A percentile compares a stretch with the other conserved stretches of the same genome.
Evolutionary conservation across 2,888 invertebrate species (phyloP).

Genomic region (Tinea semifulvella): DNA sequence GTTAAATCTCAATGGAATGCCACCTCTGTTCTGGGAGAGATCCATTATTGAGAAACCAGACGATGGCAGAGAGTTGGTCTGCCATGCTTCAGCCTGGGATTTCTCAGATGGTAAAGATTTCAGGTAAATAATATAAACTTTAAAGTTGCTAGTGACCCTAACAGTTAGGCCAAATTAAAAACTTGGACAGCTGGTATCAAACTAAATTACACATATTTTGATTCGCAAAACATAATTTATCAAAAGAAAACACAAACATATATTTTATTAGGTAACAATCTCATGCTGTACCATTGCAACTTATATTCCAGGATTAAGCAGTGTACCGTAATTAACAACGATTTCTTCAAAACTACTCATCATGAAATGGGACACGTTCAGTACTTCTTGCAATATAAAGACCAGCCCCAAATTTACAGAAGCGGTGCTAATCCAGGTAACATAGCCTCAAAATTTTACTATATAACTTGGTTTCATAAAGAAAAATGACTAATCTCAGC

Average conservation of each 20-base stretch:
- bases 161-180: too few relatives aligned
- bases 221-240: too few relatives aligned
- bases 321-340: slow-evolving; percentile 64
- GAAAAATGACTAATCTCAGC: too few relatives aligned
- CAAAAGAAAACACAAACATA: slow-evolving; percentile 78
- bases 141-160: too few relatives aligned
- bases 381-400: slow-evolving; percentile 78
- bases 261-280: slow-evolving; percentile 70
- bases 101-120: slow-evolving; percentile 85
- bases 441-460: too few relatives aligned
- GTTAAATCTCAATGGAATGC: slow-evolving; percentile 78
- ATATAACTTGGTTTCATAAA: too few relatives aligned
- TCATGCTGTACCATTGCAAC: slow-evolving; percentile 18
- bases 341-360: slow-evolving; percentile 72
- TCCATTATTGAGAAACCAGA: slow-evolving; percentile 84
- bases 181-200: too few relatives aligned
- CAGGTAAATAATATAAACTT: slow-evolving; percentile 51
- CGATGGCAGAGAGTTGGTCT: slow-evolving; percentile 76
- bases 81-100: slow-evolving; percentile 93
- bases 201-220: too few relatives aligned
- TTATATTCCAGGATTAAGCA: slow-evolving; percentile 62
- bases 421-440: slow-evolving; percentile 75
- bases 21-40: slow-evolving; percentile 82
- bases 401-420: slow-evolving; percentile 75
- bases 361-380: slow-evolving; percentile 87